Conservation (phyloP, 2,797 vertebrate genomes). For the Trematomus bernacchii region DNA sequence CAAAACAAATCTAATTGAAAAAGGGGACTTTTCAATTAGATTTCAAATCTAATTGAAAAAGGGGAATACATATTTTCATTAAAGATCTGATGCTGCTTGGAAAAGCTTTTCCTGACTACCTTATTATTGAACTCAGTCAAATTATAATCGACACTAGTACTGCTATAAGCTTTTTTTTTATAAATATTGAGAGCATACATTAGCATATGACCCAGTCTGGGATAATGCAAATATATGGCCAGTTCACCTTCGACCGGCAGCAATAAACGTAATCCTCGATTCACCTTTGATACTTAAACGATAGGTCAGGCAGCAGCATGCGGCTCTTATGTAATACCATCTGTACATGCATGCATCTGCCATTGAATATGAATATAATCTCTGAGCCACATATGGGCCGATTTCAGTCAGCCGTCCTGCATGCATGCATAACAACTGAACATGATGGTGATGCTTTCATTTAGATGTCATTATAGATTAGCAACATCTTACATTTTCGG, state of each 20-base stretch:
- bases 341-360: conserved; percentile 54
- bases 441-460: conserved; percentile 13
- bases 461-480: not conserved
- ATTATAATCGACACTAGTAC: not conserved
- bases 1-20: conserved; percentile 9
- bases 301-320: conserved; percentile 58
- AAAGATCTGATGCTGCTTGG: not conserved
- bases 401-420: conserved; percentile 18
- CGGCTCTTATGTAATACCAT: conserved; percentile 65
- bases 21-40: not conserved
- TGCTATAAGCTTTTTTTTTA: not conserved
- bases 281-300: conserved; percentile 60
- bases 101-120: not conserved
- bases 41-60: not conserved
- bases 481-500: not conserved
- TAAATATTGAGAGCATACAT: not conserved
- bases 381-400: conserved; percentile 35
- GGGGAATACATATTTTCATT: not conserved
- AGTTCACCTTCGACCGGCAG: conserved; percentile 19
- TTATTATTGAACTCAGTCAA: not conserved
- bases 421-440: conserved; percentile 20
- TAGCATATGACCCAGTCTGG: conserved; percentile 11
- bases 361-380: conserved; percentile 27
- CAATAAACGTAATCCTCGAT: conserved; percentile 32
- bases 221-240: conserved; percentile 10